Percentiles rank a stretch among this genome's conserved stretches.
phyloP scores from a whole-genome alignment of 1,140 invertebrate genomes.

The Tachypleus tridentatus region DNA sequence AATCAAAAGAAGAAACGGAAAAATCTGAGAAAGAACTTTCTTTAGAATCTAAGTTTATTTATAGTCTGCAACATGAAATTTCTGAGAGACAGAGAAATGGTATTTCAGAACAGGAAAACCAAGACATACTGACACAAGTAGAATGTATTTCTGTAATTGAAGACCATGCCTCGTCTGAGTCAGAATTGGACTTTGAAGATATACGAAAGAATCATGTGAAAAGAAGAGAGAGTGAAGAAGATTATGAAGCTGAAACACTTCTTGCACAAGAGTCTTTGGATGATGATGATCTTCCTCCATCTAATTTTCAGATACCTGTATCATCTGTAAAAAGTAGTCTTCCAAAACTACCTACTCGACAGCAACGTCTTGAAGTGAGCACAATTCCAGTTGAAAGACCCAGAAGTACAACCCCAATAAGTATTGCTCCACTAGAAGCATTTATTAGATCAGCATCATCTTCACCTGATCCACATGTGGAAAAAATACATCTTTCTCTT shows the following conservation, averaged over 20 bases:
- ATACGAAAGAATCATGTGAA: too few species aligned
- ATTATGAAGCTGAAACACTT: conserved; percentile 23
- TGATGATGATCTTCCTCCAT: conserved; percentile 18
- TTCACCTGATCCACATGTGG: conserved; percentile 22
- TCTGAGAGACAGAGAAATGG: too few species aligned
- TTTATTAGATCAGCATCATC: conserved; percentile 35
- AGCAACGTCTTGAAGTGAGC: conserved; percentile 56
- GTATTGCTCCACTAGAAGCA: conserved; percentile 61
- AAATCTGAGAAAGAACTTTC: too few species aligned
- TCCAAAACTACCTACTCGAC: conserved; percentile 5
- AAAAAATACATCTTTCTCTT: conserved; percentile 27
- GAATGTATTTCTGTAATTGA: too few species aligned
- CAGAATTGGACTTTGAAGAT: too few species aligned
- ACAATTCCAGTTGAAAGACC: conserved; percentile 77
- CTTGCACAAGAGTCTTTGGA: conserved; percentile 24
- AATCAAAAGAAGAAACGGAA: too few species aligned
- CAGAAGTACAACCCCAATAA: conserved; percentile 64
- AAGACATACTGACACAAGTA: too few species aligned
- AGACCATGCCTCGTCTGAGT: too few species aligned
- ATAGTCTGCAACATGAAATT: too few species aligned
- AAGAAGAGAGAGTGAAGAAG: background rate
- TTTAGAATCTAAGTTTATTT: too few species aligned
- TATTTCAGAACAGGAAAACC: too few species aligned
- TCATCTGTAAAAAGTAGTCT: conserved; percentile 2
- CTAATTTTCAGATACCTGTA: background rate